Percentiles rank a stretch among this genome's conserved stretches.
Evolutionary conservation across 2,797 vertebrate species (phyloP).

Genomic region (Chloroceryle inda): DNA sequence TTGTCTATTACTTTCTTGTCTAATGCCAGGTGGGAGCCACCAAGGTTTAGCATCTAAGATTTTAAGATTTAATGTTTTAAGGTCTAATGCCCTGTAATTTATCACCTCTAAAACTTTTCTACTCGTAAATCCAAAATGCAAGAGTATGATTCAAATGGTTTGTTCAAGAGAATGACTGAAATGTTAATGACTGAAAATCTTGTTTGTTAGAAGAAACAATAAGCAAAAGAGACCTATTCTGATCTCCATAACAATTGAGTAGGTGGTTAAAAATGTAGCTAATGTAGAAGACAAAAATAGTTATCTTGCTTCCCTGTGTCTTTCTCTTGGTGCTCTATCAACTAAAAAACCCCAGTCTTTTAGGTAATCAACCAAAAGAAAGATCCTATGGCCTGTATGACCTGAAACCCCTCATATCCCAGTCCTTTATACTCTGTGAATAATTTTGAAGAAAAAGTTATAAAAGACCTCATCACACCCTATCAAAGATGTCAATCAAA

Average conservation of each 20-base stretch:
- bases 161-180: neutral
- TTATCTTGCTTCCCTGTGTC: neutral
- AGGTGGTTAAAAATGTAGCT: neutral
- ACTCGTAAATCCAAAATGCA: neutral
- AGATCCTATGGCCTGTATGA: neutral
- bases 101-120: neutral
- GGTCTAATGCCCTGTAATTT: neutral
- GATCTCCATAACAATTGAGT: neutral
- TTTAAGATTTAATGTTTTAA: neutral
- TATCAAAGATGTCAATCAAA: neutral
- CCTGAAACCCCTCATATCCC: neutral
- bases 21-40: neutral
- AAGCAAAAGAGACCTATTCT: neutral
- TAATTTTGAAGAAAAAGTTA: neutral
- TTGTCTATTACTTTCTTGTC: neutral
- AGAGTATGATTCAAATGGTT: neutral
- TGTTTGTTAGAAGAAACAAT: neutral
- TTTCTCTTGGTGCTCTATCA: neutral
- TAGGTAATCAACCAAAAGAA: neutral
- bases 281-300: neutral
- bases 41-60: neutral
- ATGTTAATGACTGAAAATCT: neutral
- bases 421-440: neutral
- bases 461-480: neutral
- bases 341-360: neutral